Base-by-base conservation (phyloP, 2,113 vertebrate species). In the Hemiscyllium ocellatum region DNA sequence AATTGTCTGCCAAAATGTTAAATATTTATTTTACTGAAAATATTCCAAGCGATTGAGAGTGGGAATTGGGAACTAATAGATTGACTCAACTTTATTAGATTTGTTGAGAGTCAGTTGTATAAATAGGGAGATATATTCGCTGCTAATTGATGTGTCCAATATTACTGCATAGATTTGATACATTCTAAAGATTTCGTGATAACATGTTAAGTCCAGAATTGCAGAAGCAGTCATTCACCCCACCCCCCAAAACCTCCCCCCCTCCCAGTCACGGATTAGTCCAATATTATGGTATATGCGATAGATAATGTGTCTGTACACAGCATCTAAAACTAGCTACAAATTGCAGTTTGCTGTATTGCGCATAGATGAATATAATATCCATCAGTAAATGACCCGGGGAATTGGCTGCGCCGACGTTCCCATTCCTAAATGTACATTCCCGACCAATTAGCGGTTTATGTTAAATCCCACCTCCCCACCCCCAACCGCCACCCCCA, bases 301-400 rank as follows among this genome's bases (percentile, higher is more conserved):
- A 65, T n/a, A n/a, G 87, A 91, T 65, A 91, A n/a, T 91, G 52
- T 93, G 89, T 6, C 89, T 65, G 89, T n/a, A 93, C 61, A 22
- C 8, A 61, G 66, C 17, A 93, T 65, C 33, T 66, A 93, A 93
- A 66, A 61, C 61, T 10, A 6, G 33, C 66, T 66, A 93, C 89
- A 93, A 93, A 93, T 93, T 66, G n/a, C 89, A 37, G 15, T n/a
- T 47, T 93, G 89, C 89, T 65, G 52, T 65, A 61, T 33, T 1
- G 33, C 66, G 89, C 4, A 66, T 37, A 24, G 33, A 93, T 93
- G 89, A 93, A 93, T 93, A 42, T 68, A 93, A 66, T 66, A 68
- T 37, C 20, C 56, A 20, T 7, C 26, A 91, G 87, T 91, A 65
- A 91, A 91, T 91, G 56, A 68, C 89, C 89, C 61, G 61, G 65